Conservation (phyloP, 2,888 invertebrate genomes). For the Rhogogaster chlorosoma region DNA sequence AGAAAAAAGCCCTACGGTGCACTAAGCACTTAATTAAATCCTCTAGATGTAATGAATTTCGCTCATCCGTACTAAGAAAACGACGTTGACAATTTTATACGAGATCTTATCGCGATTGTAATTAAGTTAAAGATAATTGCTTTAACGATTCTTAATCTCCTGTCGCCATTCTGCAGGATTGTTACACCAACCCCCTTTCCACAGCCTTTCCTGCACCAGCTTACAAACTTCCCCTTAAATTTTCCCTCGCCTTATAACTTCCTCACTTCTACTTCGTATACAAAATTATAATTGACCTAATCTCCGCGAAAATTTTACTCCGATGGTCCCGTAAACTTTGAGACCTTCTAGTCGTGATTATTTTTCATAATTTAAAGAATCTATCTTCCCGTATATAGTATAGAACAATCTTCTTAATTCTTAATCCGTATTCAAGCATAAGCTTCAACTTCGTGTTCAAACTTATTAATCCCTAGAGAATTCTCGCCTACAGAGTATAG, state of each 20-base stretch:
- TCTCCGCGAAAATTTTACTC: constrained; percentile 5
- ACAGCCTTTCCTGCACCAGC: not conserved
- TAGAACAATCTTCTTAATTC: not conserved
- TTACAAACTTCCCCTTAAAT: not conserved
- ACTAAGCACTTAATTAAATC: constrained; percentile 38
- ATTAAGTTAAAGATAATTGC: constrained; percentile 45
- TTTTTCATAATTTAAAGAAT: not conserved
- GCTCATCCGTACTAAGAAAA: constrained; percentile 23
- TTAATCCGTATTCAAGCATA: not conserved
- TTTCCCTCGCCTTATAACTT: constrained; percentile 15
- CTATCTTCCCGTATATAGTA: not conserved
- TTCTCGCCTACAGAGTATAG: not conserved
- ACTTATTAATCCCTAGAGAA: not conserved
- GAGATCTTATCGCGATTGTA: constrained; percentile 43
- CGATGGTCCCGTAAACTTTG: not conserved
- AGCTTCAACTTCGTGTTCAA: not conserved
- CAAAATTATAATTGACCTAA: constrained; percentile 31
- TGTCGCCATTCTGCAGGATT: constrained; percentile 52
- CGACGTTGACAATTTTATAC: constrained; percentile 39
- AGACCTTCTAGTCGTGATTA: not conserved
- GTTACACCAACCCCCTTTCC: constrained; percentile 42
- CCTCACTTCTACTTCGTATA: not conserved
- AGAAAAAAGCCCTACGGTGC: not conserved
- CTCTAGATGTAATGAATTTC: constrained; percentile 34
- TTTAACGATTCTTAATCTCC: constrained; percentile 43